Percentiles rank a stretch among this genome's conserved stretches.
Evolutionary conservation across 2,113 vertebrate genomes (phyloP).

Genomic region (Oryzias celebensis): DNA sequence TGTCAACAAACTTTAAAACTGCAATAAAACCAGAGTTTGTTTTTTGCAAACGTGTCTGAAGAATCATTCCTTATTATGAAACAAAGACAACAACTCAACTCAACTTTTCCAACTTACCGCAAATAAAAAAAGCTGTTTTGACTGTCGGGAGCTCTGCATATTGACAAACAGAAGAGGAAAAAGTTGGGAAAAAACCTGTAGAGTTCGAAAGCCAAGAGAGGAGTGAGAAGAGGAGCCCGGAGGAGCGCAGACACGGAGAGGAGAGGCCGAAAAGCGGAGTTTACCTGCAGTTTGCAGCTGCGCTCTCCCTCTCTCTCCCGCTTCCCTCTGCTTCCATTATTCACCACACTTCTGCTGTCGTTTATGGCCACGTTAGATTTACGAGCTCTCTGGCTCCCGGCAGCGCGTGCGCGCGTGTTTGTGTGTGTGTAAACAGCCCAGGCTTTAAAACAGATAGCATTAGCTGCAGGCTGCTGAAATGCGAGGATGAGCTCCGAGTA

Average conservation of each 20-base stretch:
- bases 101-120: no score
- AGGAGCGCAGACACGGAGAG: not conserved
- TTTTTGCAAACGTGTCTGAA: no score
- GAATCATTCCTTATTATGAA: no score
- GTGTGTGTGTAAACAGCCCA: slow-evolving; percentile 70
- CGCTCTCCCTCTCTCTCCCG: slow-evolving; percentile 16
- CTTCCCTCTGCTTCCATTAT: slow-evolving; percentile 74
- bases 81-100: no score
- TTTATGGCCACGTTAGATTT: slow-evolving; percentile 84
- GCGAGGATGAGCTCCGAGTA: slow-evolving; percentile 77
- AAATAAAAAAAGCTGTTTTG: no score
- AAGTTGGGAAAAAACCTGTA: not conserved
- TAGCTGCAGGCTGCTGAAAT: slow-evolving; percentile 73
- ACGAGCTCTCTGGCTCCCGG: slow-evolving; percentile 74
- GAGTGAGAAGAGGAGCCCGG: not conserved
- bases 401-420: slow-evolving; percentile 34
- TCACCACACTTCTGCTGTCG: slow-evolving; percentile 79
- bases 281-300: not conserved
- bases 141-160: no score
- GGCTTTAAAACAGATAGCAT: slow-evolving; percentile 79
- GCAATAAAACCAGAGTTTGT: no score
- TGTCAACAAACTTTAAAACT: no score
- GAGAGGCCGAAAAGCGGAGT: not conserved
- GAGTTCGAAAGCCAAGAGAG: not conserved
- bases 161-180: not conserved